Percentiles rank a stretch among this genome's conserved stretches.
Conservation (phyloP, 2,797 vertebrate species). For the Buphagus erythrorhynchus region DNA sequence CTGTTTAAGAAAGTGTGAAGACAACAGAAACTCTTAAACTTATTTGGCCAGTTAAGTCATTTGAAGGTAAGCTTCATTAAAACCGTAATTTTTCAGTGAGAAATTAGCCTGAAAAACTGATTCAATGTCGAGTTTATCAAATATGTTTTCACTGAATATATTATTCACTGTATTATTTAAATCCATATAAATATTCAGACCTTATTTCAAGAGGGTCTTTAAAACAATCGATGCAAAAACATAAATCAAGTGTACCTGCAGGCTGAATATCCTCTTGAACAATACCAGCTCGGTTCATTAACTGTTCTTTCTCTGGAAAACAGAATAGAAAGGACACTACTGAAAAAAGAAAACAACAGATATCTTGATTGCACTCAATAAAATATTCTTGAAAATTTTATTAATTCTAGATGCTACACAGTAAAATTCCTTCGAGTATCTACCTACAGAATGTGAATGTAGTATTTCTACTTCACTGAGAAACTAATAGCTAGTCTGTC, state of each 20-base stretch:
- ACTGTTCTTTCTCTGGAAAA: constrained; percentile 79
- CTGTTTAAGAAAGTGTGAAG: not conserved
- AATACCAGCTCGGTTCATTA: constrained; percentile 77
- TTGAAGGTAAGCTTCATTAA: not conserved
- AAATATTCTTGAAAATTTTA: not conserved
- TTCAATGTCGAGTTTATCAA: not conserved
- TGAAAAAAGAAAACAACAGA: not conserved
- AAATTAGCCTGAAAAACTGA: not conserved
- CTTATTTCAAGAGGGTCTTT: not conserved
- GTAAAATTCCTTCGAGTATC: not conserved
- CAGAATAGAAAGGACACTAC: not conserved
- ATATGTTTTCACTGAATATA: not conserved
- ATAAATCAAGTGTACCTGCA: constrained; percentile 54
- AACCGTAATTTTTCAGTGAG: not conserved
- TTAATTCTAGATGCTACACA: not conserved
- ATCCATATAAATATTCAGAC: not conserved
- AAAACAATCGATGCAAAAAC: not conserved
- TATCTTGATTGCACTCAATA: not conserved
- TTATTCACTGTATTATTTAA: not conserved
- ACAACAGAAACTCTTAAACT: not conserved
- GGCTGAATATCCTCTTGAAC: constrained; percentile 82
- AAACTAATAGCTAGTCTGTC: not conserved
- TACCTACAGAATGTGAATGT: not conserved
- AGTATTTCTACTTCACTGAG: not conserved
- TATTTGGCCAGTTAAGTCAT: not conserved